Base-by-base conservation (phyloP, 2,113 vertebrate genomes). In the Cairina moschata region DNA sequence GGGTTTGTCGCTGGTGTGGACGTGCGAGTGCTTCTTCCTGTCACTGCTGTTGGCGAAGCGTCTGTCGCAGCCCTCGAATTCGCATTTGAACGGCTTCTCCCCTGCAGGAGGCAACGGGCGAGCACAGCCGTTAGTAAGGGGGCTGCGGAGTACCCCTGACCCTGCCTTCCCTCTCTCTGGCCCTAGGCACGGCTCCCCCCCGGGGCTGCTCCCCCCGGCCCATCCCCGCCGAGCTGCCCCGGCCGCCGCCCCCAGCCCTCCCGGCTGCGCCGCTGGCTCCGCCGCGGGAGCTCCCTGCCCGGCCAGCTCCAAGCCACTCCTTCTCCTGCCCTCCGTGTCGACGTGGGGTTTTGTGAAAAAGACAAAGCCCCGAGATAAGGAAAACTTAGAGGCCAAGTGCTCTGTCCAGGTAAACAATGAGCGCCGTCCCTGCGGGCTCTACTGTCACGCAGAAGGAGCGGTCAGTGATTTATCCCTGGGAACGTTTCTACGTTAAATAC, bases 41-140 rank as follows among this genome's bases (percentile, higher is more conserved):
- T 99, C 99, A 90, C 99, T 99, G 98, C 99, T 99, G 98, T 99
- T 99, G 97, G 99, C 99, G 97, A 99, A 99, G 94, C 99, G 99
- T 98, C 99, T 97, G 98, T 99, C 99, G 60, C 99, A 99, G 96
- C 99, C 99, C 95, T 99, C 98, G 97, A 99, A 99, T 96, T 99
- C 99, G 87, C 99, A 99, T 96, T 99, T 99, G 98, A 99, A 99
- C 88, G 99, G 99, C 93, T 99, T 99, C 97, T 99, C 99, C 91
- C 99, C 99, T 99, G 97, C 93, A 97, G 92, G 94, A 98, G 93
- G 92, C 93, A 97, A 96, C 40, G 77, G 90, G 96, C 50, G 78
- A 95, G 93, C 79, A 97, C 87, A 97, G 78, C 95, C 83, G 23
- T 98, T 98, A 98, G 92, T 66, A 69, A 91, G 86, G 42, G 58